These are phyloP conservation scores for Drosophila ambigua DNA, from an alignment of 1,140 invertebrate species.

Conservation along the genomic window DNA sequence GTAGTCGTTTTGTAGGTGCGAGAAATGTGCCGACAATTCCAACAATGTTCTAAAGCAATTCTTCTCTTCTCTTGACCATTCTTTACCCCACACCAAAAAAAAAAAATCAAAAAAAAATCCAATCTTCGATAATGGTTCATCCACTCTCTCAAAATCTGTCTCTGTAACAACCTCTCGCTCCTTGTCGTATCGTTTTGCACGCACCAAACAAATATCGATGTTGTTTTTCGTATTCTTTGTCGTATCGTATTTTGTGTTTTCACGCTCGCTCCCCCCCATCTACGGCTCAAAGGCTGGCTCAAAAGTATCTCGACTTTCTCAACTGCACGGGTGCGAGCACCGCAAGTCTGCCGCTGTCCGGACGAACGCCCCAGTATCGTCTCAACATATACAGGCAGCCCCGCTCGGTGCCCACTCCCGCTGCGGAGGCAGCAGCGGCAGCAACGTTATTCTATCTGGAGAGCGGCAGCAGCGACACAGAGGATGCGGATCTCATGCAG, in stretches of 20 bases:
- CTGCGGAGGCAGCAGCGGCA: constrained; percentile 57
- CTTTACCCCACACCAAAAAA: constrained; percentile 36
- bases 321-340: constrained; percentile 68
- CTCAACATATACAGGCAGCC: constrained; percentile 67
- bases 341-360: constrained; percentile 53
- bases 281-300: constrained; percentile 40
- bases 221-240: constrained; percentile 51
- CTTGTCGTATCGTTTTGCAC: constrained; percentile 69
- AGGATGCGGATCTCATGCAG: constrained; percentile 70
- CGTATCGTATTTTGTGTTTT: constrained; percentile 51
- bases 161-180: constrained; percentile 30
- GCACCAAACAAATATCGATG: constrained; percentile 42
- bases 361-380: constrained; percentile 59
- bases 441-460: constrained; percentile 70
- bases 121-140: constrained; percentile 54
- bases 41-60: constrained; percentile 54
- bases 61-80: constrained; percentile 72
- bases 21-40: not conserved
- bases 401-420: constrained; percentile 34
- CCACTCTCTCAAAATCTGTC: constrained; percentile 8
- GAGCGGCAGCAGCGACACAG: constrained; percentile 67
- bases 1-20: constrained; percentile 16
- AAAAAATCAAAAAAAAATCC: constrained; percentile 23
- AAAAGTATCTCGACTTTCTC: constrained; percentile 72
- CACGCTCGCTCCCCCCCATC: constrained; percentile 14